Base-by-base conservation (phyloP, 2,113 vertebrate genomes). In the Ptilonorhynchus violaceus region DNA sequence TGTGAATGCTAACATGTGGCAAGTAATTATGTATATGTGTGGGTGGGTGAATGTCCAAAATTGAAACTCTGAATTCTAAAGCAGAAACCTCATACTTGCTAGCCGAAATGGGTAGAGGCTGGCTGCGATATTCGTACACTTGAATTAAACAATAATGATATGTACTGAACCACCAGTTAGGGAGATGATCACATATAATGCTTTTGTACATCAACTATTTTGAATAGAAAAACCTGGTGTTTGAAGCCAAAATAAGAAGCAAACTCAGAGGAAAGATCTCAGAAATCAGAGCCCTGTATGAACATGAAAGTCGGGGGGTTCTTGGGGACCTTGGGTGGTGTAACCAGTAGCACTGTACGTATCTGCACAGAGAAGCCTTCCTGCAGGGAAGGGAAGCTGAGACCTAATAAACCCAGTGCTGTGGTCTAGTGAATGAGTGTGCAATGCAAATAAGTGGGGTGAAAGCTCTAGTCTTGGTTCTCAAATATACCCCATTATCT, bases 81-180 rank as follows among this genome's bases (percentile, higher is more conserved):
- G 27, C 20, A 76, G 47, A 87, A 80, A 42, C 5, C 4, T 59
- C 4, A 1, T 39, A 56, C 13, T 79, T 79, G 7, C 3, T 27
- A 37, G 17, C 24, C 72, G 52, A 37, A 56, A 31, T 39, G 7
- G 4, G 8, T 47, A 30, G n/a, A 72, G 8, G 3, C n/a, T 67
- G 39, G 2, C 7, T 67, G 12, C 27, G 24, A 21, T 47, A 3
- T 19, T 42, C 1, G 0, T 39, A 31, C 2, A 37, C 11, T 55
- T 46, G 8, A 33, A 50, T 42, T 73, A 37, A 85, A 85, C 11
- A 59, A 50, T 10, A 33, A 13, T 7, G 3, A 5, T 39, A 9
- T 35, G 6, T 59, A 19, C 31, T 68, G 17, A 73, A 59, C 3
- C 44, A 73, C 16, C 1, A 2, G 3, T 76, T 39, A 21, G 2